These are phyloP conservation scores for Xestia xanthographa DNA, from an alignment of 2,888 invertebrate genomes.

Conservation along the genomic window DNA sequence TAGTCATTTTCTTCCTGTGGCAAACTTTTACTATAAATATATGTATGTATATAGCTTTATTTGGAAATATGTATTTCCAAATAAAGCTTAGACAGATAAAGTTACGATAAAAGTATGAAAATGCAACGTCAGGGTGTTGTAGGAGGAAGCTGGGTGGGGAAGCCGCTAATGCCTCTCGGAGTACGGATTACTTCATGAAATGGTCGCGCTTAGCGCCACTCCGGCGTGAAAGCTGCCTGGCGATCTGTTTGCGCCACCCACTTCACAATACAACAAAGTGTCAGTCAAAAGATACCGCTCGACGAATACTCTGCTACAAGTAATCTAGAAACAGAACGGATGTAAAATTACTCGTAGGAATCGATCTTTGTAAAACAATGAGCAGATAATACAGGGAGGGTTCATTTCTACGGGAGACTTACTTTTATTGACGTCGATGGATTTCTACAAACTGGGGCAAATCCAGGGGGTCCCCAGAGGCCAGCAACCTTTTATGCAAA, in stretches of 20 bases:
- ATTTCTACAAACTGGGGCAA: conserved; percentile 59
- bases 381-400: conserved; percentile 31
- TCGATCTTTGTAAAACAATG: conserved; percentile 43
- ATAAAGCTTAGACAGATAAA: conserved; percentile 58
- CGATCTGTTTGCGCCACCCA: conserved; percentile 82
- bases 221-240: conserved; percentile 81
- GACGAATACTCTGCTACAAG: conserved; percentile 31
- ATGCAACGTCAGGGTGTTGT: conserved; percentile 72
- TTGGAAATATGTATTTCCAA: conserved; percentile 20
- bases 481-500: conserved; percentile 62
- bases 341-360: conserved; percentile 27
- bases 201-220: conserved; percentile 84
- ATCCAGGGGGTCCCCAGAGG: conserved; percentile 50
- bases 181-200: conserved; percentile 86
- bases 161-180: conserved; percentile 82
- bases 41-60: no score
- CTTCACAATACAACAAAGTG: conserved; percentile 78
- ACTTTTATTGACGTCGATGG: conserved; percentile 59
- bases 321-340: conserved; percentile 24
- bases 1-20: no score
- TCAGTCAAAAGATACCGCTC: conserved; percentile 70
- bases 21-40: no score
- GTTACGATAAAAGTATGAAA: conserved; percentile 77
- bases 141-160: conserved; percentile 60
- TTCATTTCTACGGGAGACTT: conserved; percentile 48